Percentiles rank a stretch among this genome's conserved stretches.
Evolutionary conservation across 2,888 invertebrate genomes (phyloP).

Genomic region (Dryococelus australis): DNA sequence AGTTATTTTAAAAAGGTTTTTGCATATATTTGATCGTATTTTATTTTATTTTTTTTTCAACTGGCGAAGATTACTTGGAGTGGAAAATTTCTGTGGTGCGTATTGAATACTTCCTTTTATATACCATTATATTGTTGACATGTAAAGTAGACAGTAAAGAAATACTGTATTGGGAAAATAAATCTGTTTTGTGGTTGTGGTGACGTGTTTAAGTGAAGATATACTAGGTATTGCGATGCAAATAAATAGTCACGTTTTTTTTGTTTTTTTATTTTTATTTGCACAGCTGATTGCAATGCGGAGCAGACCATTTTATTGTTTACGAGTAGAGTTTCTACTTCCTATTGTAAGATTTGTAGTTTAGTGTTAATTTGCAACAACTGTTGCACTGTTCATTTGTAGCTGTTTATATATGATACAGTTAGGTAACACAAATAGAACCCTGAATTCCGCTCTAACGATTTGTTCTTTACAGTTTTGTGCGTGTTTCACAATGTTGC

Average conservation of each 20-base stretch:
- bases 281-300: constrained; percentile 3
- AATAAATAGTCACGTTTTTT: background rate
- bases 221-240: background rate
- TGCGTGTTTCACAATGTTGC: too few relatives aligned
- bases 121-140: background rate
- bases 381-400: too few relatives aligned
- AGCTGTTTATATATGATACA: too few relatives aligned
- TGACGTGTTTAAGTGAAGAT: background rate
- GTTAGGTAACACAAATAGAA: too few relatives aligned
- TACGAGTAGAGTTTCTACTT: background rate
- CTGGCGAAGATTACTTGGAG: background rate
- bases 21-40: background rate
- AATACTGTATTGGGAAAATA: background rate
- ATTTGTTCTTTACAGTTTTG: too few relatives aligned
- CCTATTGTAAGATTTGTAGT: too few relatives aligned
- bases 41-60: background rate
- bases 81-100: constrained; percentile 9
- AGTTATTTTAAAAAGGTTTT: background rate
- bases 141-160: background rate
- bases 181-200: background rate
- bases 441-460: too few relatives aligned
- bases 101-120: background rate
- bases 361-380: too few relatives aligned
- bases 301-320: constrained; percentile 11
- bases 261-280: background rate